Base-by-base conservation (phyloP, 2,888 invertebrate genomes). In the Drosophila kokeensis region DNA sequence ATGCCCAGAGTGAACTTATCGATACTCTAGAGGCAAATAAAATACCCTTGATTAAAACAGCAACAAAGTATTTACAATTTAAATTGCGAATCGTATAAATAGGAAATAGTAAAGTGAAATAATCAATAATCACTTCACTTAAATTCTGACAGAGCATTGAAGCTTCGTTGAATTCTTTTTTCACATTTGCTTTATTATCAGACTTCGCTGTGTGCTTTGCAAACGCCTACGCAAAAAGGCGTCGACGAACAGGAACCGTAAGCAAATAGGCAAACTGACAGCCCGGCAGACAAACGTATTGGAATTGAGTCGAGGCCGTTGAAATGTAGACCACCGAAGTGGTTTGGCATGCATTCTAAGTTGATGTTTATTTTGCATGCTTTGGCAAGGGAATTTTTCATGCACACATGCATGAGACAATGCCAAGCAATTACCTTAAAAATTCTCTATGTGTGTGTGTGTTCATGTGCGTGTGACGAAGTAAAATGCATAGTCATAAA, bases 401-500 rank as follows among this genome's bases (percentile, higher is more conserved):
- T 42, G 21, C 10, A 15, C 27, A 32, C 29, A 29, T 61, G n/a
- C 15, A 52, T 53, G 36, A 2, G 5, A 27, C 24, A n/a, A 50
- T 60, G 50, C 24, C n/a, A 27, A 32, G 69, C 75, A 78, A 80
- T 82, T 80, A 85, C 76, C 60, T 69, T 36, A 38, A 36, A 54
- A 64, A 57, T 40, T 2, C 2, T 49, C 6, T 15, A 48, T 21
- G 21, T 13, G 21, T 53, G 6, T 21, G 5, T 21, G 4, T 8
- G 13, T 32, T n/a, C n/a, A 15, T 53, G 24, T 1, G 27, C 58
- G 55, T 58, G 45, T 54, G 58, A 72, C 59, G 21, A 58, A 63
- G 52, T 69, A 77, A 75, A 75, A 65, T 74, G 72, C 67, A 45
- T 54, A 54, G 54, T 67, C 71, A 63, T 60, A 84, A 85, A 87